These are phyloP conservation scores for Zaprionus vittiger DNA, from an alignment of 1,140 invertebrate genomes.

Conservation along the genomic window DNA sequence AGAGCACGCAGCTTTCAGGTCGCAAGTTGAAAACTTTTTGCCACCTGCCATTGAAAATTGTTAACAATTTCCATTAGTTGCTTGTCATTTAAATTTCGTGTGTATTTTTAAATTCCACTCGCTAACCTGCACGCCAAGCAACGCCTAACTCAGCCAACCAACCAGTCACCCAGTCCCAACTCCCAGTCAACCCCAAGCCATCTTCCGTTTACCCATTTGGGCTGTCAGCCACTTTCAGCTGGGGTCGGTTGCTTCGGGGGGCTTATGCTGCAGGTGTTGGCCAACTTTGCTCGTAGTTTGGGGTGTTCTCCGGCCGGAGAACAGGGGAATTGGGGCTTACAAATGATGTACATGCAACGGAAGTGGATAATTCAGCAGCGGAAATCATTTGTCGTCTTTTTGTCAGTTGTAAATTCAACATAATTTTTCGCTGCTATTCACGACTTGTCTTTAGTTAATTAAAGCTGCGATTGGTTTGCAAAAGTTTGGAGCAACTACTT, in stretches of 20 bases:
- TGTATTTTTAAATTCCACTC: constrained; percentile 63
- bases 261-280: constrained; percentile 48
- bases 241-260: constrained; percentile 10
- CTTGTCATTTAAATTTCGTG: constrained; percentile 81
- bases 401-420: constrained; percentile 63
- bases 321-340: constrained; percentile 1
- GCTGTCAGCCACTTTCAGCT: constrained; percentile 9
- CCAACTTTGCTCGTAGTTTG: constrained; percentile 48
- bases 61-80: constrained; percentile 81
- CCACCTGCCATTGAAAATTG: constrained; percentile 67
- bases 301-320: not conserved
- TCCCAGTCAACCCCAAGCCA: constrained; percentile 12
- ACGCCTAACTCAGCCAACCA: constrained; percentile 16
- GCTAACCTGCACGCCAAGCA: constrained; percentile 20
- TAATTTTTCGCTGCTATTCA: constrained; percentile 35
- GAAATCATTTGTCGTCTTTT: constrained; percentile 75
- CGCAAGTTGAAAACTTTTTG: constrained; percentile 44
- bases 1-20: constrained; percentile 20
- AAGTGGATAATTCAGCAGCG: constrained; percentile 72
- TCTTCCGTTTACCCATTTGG: constrained; percentile 29
- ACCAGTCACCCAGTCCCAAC: not conserved
- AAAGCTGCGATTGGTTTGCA: not conserved
- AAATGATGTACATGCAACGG: constrained; percentile 69
- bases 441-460: constrained; percentile 43
- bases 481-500: constrained; percentile 12